A percentile compares a stretch with the other conserved stretches of the same genome.
These are phyloP conservation scores for Drosophila testacea DNA, from an alignment of 2,888 invertebrate species.

Conservation along the genomic window DNA sequence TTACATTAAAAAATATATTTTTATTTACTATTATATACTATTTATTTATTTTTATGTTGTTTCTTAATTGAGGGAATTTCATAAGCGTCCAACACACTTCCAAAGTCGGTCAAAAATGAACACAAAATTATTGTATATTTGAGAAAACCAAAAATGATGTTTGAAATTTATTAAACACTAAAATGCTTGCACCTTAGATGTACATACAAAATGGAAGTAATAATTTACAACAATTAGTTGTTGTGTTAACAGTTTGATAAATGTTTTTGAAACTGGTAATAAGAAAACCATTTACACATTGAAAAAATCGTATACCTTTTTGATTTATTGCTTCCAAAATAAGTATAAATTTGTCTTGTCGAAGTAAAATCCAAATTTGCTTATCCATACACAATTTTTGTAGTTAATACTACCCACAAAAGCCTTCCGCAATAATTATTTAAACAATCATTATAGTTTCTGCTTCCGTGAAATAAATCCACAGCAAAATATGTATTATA, in stretches of 20 bases:
- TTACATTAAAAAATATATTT: background rate
- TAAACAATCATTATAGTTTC: conserved; percentile 31
- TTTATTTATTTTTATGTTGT: conserved; percentile 24
- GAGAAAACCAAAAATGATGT: conserved; percentile 45
- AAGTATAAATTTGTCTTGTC: conserved; percentile 12
- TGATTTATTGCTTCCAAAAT: conserved; percentile 45
- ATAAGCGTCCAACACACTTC: conserved; percentile 46
- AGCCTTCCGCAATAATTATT: conserved; percentile 35
- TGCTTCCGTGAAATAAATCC: conserved; percentile 32
- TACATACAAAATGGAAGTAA: conserved; percentile 28
- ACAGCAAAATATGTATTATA: conserved; percentile 7
- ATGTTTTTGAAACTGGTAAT: conserved; percentile 4
- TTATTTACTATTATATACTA: conserved; percentile 26
- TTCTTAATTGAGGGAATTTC: background rate
- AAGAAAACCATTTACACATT: conserved; percentile 18
- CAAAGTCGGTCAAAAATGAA: conserved; percentile 39
- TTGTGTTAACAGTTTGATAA: conserved; percentile 4
- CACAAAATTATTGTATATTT: conserved; percentile 40
- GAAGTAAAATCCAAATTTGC: background rate
- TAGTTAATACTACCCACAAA: conserved; percentile 12
- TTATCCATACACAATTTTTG: conserved; percentile 4
- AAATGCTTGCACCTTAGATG: conserved; percentile 48
- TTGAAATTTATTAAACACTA: conserved; percentile 28
- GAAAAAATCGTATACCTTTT: background rate
- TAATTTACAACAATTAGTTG: conserved; percentile 7